Conservation (phyloP, 1,140 invertebrate species). For the Mizuhopecten yessoensis region DNA sequence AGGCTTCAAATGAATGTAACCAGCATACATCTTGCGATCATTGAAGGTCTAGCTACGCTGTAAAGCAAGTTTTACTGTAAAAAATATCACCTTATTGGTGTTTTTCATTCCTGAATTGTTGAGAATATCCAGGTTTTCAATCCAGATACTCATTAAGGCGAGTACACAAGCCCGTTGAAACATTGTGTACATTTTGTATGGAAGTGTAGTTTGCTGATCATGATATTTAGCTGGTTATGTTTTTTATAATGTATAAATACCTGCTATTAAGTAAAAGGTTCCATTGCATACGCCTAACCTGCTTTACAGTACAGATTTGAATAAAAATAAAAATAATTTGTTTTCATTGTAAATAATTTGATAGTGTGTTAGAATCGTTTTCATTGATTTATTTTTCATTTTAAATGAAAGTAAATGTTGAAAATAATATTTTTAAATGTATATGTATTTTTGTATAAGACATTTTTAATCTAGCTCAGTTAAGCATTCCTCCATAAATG, state of each 20-base stretch:
- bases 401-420: background rate
- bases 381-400: slow-evolving; percentile 28
- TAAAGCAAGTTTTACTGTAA: no score
- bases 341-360: slow-evolving; percentile 40
- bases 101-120: no score
- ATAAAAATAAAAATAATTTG: background rate
- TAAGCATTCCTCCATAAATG: slow-evolving; percentile 1
- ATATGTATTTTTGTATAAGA: slow-evolving; percentile 25
- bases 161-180: no score
- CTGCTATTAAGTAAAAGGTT: background rate
- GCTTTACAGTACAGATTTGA: background rate
- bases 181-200: no score
- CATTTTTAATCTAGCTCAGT: slow-evolving; percentile 26
- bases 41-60: no score
- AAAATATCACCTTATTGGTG: no score
- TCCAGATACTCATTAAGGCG: no score
- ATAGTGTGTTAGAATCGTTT: background rate
- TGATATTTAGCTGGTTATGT: background rate
- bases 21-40: no score
- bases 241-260: background rate
- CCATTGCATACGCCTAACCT: background rate
- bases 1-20: no score
- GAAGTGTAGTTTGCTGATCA: no score
- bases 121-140: no score
- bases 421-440: slow-evolving; percentile 13